These are phyloP conservation scores for Sylvia atricapilla DNA, from an alignment of 2,113 vertebrate genomes.

Conservation along the genomic window DNA sequence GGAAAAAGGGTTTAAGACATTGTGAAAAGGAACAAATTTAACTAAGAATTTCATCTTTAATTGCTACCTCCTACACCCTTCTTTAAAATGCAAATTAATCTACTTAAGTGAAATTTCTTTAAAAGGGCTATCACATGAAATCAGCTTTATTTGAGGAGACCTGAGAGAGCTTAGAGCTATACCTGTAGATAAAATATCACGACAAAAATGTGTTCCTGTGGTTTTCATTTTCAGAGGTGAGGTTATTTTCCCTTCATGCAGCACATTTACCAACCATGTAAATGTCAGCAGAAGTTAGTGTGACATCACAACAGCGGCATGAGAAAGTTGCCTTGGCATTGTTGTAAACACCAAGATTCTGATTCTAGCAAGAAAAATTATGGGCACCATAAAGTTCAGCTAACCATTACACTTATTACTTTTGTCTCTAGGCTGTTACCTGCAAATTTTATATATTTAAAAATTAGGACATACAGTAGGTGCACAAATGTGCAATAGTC, in stretches of 20 bases:
- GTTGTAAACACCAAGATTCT: background rate
- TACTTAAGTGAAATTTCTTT: background rate
- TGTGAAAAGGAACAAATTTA: background rate
- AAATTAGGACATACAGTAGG: background rate
- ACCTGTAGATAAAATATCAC: background rate
- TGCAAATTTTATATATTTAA: background rate
- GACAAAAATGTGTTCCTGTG: background rate
- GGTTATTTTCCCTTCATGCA: background rate
- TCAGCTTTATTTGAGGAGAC: background rate
- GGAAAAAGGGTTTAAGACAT: background rate
- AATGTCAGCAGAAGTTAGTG: background rate
- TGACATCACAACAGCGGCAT: background rate
- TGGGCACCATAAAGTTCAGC: background rate
- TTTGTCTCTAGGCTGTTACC: background rate
- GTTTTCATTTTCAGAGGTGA: background rate
- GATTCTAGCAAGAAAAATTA: background rate
- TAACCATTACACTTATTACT: background rate
- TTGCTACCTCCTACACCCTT: background rate
- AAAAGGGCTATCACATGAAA: background rate
- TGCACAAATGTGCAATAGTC: background rate
- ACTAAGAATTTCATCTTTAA: background rate
- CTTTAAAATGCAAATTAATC: slow-evolving; percentile 25
- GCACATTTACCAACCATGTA: background rate
- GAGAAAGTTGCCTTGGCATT: background rate
- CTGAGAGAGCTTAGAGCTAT: background rate